Evolutionary conservation across 2,113 vertebrate genomes (phyloP).

Genomic region (Capreolus pygargus): DNA sequence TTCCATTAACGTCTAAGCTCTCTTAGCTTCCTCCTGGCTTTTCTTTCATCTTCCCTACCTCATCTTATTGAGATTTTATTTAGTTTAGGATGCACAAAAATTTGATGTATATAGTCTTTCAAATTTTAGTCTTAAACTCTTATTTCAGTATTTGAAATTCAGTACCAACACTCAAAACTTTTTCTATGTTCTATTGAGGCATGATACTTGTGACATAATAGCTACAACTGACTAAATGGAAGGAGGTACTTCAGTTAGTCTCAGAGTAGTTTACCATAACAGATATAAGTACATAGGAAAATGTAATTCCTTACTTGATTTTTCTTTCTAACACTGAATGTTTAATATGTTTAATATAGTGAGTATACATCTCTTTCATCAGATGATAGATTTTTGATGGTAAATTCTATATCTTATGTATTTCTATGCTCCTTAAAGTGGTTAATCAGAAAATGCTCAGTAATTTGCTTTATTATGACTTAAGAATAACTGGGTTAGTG

Average conservation of each 20-base stretch:
- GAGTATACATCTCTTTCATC: not conserved
- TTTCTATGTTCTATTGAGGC: not conserved
- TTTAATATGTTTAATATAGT: not conserved
- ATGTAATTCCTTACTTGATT: not conserved
- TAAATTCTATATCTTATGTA: not conserved
- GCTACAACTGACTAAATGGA: not conserved
- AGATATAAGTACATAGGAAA: constrained; percentile 18
- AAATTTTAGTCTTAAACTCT: constrained; percentile 33
- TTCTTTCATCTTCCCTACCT: not conserved
- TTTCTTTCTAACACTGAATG: not conserved
- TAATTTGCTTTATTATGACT: not conserved
- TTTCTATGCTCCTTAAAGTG: constrained; percentile 14
- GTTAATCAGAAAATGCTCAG: not conserved
- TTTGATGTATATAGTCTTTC: not conserved
- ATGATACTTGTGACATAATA: not conserved
- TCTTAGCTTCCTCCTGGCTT: constrained; percentile 1
- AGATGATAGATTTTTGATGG: not conserved
- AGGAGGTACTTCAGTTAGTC: not conserved
- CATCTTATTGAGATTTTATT: not conserved
- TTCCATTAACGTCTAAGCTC: not conserved
- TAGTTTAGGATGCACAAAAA: not conserved
- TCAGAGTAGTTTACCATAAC: not conserved
- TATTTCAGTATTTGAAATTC: constrained; percentile 36
- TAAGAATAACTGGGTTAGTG: not conserved
- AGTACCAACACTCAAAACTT: not conserved